Conservation (phyloP, 1,140 invertebrate genomes). For the Zophobas atratus region DNA sequence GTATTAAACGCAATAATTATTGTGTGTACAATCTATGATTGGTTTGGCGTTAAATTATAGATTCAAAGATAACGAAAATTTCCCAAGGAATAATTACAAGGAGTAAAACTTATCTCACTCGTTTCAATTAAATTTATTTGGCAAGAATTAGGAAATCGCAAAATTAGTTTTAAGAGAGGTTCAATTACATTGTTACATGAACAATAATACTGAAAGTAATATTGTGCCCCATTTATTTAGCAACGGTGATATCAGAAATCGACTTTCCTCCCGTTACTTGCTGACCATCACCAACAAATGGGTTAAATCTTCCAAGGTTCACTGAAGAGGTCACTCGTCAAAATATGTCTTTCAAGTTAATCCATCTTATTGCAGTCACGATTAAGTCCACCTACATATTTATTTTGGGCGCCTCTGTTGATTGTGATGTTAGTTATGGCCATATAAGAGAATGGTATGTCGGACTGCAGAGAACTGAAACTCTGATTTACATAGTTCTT, state of each 20-base stretch:
- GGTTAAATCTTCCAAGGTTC: neutral
- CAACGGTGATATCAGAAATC: neutral
- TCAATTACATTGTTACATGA: slow-evolving; percentile 9
- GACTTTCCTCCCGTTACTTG: slow-evolving; percentile 4
- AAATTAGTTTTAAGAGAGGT: neutral
- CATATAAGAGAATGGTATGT: slow-evolving; percentile 22
- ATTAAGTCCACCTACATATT: neutral
- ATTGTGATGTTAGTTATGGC: slow-evolving; percentile 19
- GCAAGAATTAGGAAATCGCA: slow-evolving; percentile 23
- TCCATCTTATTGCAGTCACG: neutral
- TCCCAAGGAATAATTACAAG: slow-evolving; percentile 21
- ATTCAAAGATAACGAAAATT: neutral
- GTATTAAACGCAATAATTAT: neutral
- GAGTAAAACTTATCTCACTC: slow-evolving; percentile 12
- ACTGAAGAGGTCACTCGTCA: neutral
- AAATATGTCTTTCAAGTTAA: slow-evolving; percentile 3
- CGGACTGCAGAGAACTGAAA: slow-evolving; percentile 9
- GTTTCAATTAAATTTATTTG: slow-evolving; percentile 26
- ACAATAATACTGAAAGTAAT: slow-evolving; percentile 20
- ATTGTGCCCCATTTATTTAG: slow-evolving; percentile 1
- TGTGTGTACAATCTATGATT: slow-evolving; percentile 1
- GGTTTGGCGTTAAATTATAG: slow-evolving; percentile 38
- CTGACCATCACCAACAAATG: neutral
- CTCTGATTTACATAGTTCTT: slow-evolving; percentile 39
- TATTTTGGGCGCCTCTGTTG: slow-evolving; percentile 1